Percentiles rank a stretch among this genome's conserved stretches.
phyloP scores from a whole-genome alignment of 2,888 invertebrate species.

The Agonopterix subpropinquella region DNA sequence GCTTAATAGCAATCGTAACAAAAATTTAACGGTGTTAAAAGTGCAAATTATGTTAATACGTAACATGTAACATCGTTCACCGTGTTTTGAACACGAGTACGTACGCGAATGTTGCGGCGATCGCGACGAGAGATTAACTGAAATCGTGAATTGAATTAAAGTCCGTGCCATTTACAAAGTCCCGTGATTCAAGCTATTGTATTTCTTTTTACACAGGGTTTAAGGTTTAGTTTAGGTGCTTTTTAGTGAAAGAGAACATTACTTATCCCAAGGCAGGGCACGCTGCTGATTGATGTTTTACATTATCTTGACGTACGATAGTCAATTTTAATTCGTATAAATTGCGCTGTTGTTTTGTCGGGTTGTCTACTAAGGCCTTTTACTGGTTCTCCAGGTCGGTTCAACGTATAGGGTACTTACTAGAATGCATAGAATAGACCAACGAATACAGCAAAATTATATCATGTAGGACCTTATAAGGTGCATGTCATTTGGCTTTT shows the following conservation, averaged over 20 bases:
- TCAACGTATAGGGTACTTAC: no score
- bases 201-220: no score
- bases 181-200: no score
- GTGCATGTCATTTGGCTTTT: no score
- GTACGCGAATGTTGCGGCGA: slow-evolving; percentile 8
- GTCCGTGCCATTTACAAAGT: no score
- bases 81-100: slow-evolving; percentile 8
- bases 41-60: slow-evolving; percentile 3
- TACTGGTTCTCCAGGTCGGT: no score
- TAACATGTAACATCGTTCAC: slow-evolving; percentile 2
- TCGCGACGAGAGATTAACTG: slow-evolving; percentile 12
- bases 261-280: neutral
- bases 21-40: neutral
- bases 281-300: slow-evolving; percentile 5
- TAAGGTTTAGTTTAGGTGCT: no score
- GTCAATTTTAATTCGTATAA: slow-evolving; percentile 5
- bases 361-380: neutral
- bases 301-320: slow-evolving; percentile 2
- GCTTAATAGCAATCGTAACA: no score
- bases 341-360: slow-evolving; percentile 5
- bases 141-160: slow-evolving; percentile 14
- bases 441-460: no score
- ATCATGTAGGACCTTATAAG: no score
- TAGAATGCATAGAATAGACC: no score
- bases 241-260: no score